Evolutionary conservation across 2,113 vertebrate species (phyloP), one percentile per base, ranked within the genome.

Genomic region (Rana temporaria): DNA sequence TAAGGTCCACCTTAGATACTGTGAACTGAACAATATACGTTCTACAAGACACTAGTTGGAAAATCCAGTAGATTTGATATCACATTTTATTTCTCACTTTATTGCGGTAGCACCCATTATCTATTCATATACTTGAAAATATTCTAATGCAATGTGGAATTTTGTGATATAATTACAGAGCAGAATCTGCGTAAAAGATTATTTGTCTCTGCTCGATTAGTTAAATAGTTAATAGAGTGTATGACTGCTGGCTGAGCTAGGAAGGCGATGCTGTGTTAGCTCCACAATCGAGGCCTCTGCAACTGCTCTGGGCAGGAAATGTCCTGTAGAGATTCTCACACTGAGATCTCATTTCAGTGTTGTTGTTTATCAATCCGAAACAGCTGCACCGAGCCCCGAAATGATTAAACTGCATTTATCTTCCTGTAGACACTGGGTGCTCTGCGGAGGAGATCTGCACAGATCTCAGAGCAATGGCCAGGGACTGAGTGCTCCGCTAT

Each of bases 341-440:
- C 71, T 19, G 26, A 34, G 55, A 55, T 7, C 9, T 73, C 53
- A 2, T 73, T 20, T 59, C 55, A 9, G 17, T 53, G 22, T 24
- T 15, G 8, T 4, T n/a, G 52, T 56, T 73, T 56, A 73, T 73
- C 53, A 59, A 56, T 32, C 55, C 18, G n/a, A 20, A 5, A 15
- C 71, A 57, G 71, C 53, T 73, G 71, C 71, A 20, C 11, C 2
- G 55, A 73, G 71, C 24, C 15, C 6, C 34, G 14, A 73, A n/a
- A 19, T 59, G 52, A 73, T 73, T 55, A 73, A 57, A 73, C 55
- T 26, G 19, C 42, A 73, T 73, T 57, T 73, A 73, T 73, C 55
- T 73, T 14, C 71, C 24, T 1, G 18, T n/a, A n/a, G 56, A 73
- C 71, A 73, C 53, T 26, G 56, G 71, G 71, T 26, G 32, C 18